Percentiles rank a stretch among this genome's conserved stretches.
These are phyloP conservation scores for Polypterus bichir DNA, from an alignment of 2,113 vertebrate genomes.

Conservation along the genomic window DNA sequence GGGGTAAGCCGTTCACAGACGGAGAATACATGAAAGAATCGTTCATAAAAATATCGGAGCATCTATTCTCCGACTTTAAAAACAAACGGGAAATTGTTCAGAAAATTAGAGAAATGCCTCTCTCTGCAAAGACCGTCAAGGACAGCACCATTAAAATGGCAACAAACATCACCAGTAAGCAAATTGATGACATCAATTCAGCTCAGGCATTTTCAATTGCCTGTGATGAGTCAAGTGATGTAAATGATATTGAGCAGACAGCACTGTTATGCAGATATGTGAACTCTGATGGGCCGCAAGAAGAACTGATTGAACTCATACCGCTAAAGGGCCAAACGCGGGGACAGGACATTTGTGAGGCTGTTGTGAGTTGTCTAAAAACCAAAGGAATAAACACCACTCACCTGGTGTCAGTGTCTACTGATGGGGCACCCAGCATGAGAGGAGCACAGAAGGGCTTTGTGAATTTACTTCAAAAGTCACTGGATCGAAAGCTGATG, in stretches of 20 bases:
- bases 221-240: constrained; percentile 18
- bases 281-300: constrained; percentile 16
- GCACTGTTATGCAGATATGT: constrained; percentile 15
- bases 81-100: constrained; percentile 24
- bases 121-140: constrained; percentile 27
- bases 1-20: constrained; percentile 3
- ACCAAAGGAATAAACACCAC: constrained; percentile 17
- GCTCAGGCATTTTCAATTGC: constrained; percentile 12
- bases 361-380: constrained; percentile 19
- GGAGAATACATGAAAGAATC: constrained; percentile 4
- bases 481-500: constrained; percentile 16
- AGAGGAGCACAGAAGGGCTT: constrained; percentile 25
- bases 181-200: constrained; percentile 22
- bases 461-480: constrained; percentile 21
- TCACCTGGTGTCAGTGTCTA: constrained; percentile 20
- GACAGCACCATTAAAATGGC: constrained; percentile 28
- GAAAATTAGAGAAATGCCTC: constrained; percentile 24
- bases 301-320: constrained; percentile 11
- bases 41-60: constrained; percentile 11
- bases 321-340: constrained; percentile 7
- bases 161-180: constrained; percentile 20
- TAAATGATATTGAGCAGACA: constrained; percentile 17
- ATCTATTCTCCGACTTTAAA: constrained; percentile 25
- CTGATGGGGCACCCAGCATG: constrained; percentile 25
- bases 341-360: constrained; percentile 17